Base-by-base conservation (phyloP, 2,113 vertebrate species). In the Chrysochloris asiatica region DNA sequence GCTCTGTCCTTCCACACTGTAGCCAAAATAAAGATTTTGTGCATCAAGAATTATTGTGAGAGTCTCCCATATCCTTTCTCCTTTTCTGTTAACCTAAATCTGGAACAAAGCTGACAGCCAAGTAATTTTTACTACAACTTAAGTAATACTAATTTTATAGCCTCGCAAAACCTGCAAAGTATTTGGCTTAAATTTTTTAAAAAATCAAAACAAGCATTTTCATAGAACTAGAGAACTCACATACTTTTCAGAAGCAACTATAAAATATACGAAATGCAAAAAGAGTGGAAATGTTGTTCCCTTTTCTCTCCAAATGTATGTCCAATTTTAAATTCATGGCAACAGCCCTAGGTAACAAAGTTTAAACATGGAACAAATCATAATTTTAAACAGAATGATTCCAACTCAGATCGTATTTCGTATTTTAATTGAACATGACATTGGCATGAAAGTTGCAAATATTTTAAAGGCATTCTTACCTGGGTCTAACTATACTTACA, bases 331-430 rank as follows among this genome's bases (percentile, higher is more conserved):
- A 95, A 94, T 93, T 91, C 73, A 93, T 81, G 17, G 76, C 48
- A 82, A 82, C 76, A 48, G 91, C 33, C 13, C 73, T 71, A 85
- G 52, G 72, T 71, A 96, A 90, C 59, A 95, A 96, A 96, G 61
- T 92, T 92, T 71, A 96, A 93, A 83, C 81, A 78, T 88, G 80
- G 38, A 96, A 93, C 93, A 96, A 97, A 96, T 94, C 76, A 95
- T 33, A 84, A 81, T 54, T 26, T 92, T 91, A 90, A 86, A 61
- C 76, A 88, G 8, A 88, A 36, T 50, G 79, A 89, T 91, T 87
- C 77, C 78, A 90, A 83, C 54, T 92, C 82, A 67, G 48, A 52
- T 79, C 22, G 0, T 88, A 43, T 75, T 88, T 81, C 86, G 71
- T 95, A 90, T 94, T 96, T 95, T 96, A 88, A 94, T 69, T 90